Base-by-base conservation (phyloP, 2,113 vertebrate species). In the Catharus minimus region DNA sequence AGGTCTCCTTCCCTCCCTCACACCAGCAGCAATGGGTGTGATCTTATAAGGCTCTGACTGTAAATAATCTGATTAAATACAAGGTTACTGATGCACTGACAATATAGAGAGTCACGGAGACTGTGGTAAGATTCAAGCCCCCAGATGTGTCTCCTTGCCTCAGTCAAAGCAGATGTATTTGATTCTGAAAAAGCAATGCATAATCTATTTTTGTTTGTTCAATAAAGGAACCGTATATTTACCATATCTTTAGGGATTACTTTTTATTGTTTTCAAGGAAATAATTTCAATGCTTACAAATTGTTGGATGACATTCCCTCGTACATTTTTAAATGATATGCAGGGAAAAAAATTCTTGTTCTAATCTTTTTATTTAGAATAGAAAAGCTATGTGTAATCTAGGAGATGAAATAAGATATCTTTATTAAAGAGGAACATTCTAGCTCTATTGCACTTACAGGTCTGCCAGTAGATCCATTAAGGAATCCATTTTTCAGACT, bases 61-160 rank as follows among this genome's bases (percentile, higher is more conserved):
- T 97, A 97, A 98, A 97, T 95, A 96, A 95, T 92, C 96, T 96
- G 93, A 81, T 96, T 97, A 97, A 97, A 95, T 84, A 89, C 79
- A 95, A 96, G 92, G 92, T 95, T 97, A 93, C 92, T 82, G 86
- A 94, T 94, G 88, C 82, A 95, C 88, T 93, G 96, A 90, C 86
- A 92, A 76, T 90, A 94, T 50, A 92, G 88, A 96, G 71, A 95
- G 84, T 86, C 94, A 89, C 85, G 57, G 84, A 93, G 80, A 69
- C 53, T 50, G 39, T 67, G 52, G 67, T 53, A 89, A 68, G 67
- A 95, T 91, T 90, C 95, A 90, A 92, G 88, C 57, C 92, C 92
- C 95, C 62, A 96, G 84, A 96, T 93, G 84, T 88, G 92, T 96
- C 86, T 96, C 87, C 87, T 91, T 95, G 89, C 47, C 85, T 97